Percentiles rank a stretch among this genome's conserved stretches.
Evolutionary conservation across 1,140 invertebrate genomes (phyloP).

Genomic region (Sycophila sp.): DNA sequence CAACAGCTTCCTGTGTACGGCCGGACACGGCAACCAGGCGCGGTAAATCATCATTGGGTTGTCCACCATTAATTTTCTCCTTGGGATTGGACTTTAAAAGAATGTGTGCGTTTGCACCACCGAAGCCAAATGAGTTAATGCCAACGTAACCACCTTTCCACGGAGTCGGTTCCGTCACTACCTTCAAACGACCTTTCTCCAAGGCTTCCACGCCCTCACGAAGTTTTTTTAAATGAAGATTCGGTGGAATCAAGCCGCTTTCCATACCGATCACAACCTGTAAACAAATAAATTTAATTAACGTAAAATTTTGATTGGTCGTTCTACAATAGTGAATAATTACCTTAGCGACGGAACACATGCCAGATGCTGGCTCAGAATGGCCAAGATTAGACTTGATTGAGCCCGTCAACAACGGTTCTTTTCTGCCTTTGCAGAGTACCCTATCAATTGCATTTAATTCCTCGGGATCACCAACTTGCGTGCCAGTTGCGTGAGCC

Average conservation of each 20-base stretch:
- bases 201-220: background rate
- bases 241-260: conserved; percentile 5
- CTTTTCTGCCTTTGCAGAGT: conserved; percentile 75
- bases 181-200: background rate
- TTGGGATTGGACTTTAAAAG: conserved; percentile 23
- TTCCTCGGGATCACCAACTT: conserved; percentile 88
- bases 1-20: conserved; percentile 70
- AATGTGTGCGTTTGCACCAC: conserved; percentile 19
- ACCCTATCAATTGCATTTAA: conserved; percentile 83
- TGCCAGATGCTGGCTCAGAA: conserved; percentile 87
- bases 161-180: background rate
- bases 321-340: conserved; percentile 10
- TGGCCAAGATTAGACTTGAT: conserved; percentile 96
- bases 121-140: conserved; percentile 15
- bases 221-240: background rate
- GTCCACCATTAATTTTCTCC: conserved; percentile 4
- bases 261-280: conserved; percentile 67
- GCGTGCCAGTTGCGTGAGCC: conserved; percentile 89
- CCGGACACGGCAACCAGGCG: conserved; percentile 67
- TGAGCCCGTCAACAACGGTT: conserved; percentile 85
- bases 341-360: conserved; percentile 86
- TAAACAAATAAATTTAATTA: background rate
- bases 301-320: too few species aligned
- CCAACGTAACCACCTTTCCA: background rate
- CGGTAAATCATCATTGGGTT: conserved; percentile 43